Percentiles rank a stretch among this genome's conserved stretches.
These are phyloP conservation scores for Crotalus helleri DNA, from an alignment of 2,113 vertebrate species.

Conservation along the genomic window DNA sequence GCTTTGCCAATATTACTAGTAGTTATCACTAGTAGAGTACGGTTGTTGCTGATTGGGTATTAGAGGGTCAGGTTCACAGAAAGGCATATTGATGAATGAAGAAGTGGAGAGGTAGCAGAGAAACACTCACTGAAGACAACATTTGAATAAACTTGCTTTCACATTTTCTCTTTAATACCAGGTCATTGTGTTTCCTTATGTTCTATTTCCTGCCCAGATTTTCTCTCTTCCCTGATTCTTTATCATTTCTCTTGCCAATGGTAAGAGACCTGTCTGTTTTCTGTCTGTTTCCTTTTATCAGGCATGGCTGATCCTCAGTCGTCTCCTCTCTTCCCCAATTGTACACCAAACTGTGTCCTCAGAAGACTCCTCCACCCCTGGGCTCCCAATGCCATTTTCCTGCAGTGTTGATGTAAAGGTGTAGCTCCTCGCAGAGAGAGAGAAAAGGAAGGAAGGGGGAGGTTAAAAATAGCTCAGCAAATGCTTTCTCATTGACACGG, in stretches of 20 bases:
- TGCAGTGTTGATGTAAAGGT: constrained; percentile 54
- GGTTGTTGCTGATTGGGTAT: neutral
- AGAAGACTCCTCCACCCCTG: neutral
- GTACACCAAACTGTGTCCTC: neutral
- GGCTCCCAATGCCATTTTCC: neutral
- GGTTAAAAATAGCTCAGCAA: constrained; percentile 63
- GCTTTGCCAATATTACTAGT: neutral
- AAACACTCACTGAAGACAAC: neutral
- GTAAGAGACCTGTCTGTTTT: neutral
- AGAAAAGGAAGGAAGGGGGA: neutral
- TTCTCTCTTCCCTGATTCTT: neutral
- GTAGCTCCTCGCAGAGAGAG: constrained; percentile 48
- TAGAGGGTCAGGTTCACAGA: neutral
- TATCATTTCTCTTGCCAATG: neutral
- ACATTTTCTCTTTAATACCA: neutral
- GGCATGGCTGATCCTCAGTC: neutral
- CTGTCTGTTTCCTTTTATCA: neutral
- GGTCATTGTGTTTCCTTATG: neutral
- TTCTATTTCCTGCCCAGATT: neutral
- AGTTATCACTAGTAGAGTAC: neutral
- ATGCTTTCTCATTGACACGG: constrained; percentile 61
- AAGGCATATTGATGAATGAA: neutral
- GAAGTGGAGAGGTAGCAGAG: neutral
- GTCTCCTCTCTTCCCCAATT: neutral
- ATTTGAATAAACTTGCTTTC: neutral